These are phyloP conservation scores for Saccopteryx bilineata DNA, from an alignment of 2,113 vertebrate genomes.

Conservation along the genomic window DNA sequence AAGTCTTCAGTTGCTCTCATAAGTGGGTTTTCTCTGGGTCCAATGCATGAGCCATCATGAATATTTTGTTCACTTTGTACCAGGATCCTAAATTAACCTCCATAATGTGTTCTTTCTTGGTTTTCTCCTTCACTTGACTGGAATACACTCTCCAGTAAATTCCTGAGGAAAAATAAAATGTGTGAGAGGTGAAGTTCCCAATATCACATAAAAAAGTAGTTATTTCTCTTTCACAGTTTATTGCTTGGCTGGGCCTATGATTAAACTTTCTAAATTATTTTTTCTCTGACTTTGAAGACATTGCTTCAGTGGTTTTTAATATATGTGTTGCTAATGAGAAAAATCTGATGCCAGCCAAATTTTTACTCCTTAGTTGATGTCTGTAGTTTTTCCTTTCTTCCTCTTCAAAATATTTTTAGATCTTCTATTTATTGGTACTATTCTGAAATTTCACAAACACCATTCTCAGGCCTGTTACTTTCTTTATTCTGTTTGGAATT, in stretches of 20 bases:
- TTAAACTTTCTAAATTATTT: background rate
- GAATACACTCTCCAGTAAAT: background rate
- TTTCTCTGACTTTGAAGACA: background rate
- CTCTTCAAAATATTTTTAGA: background rate
- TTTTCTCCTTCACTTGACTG: background rate
- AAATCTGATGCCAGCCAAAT: background rate
- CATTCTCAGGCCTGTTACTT: background rate
- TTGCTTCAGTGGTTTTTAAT: background rate
- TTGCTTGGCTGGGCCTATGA: background rate
- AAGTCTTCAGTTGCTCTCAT: background rate
- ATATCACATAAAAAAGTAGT: background rate
- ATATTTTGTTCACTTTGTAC: background rate
- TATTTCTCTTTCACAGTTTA: background rate
- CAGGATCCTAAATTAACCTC: background rate
- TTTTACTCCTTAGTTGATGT: background rate
- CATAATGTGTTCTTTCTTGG: no score
- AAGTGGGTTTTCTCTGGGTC: background rate
- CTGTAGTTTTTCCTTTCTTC: background rate
- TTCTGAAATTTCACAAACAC: slow-evolving; percentile 24
- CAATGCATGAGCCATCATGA: no score
- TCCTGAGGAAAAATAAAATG: background rate
- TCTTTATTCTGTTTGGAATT: slow-evolving; percentile 14
- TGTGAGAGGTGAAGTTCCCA: no score
- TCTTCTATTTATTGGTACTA: background rate
- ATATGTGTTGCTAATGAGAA: background rate